Base-by-base conservation (phyloP, 2,113 vertebrate genomes). In the Excalfactoria chinensis region DNA sequence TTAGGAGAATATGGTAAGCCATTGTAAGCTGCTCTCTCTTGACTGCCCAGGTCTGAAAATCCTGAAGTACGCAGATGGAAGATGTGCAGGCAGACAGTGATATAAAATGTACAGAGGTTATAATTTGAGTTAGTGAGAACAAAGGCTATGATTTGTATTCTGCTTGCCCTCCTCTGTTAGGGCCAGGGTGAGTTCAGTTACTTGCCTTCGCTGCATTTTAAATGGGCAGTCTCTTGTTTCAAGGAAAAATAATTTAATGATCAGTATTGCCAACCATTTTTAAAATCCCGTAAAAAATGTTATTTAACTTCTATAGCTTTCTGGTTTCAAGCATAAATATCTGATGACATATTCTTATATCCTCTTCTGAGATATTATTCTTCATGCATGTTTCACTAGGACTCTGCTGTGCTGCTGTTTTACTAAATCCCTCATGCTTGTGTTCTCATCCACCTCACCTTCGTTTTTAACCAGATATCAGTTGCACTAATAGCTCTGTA, bases 401-500 rank as follows among this genome's bases (percentile, higher is more conserved):
- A 79, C 26, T 90, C 46, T 88, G 25, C 84, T 74, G 44, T 71
- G 56, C 30, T 74, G 51, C 48, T 81, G 28, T 90, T 69, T 91
- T 93, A 86, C 85, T 92, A 91, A 84, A 88, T 95, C 80, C 66
- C 88, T 32, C 49, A 56, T 0, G 5, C 63, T 90, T 93, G 6
- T 34, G 4, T 46, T 82, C n/a, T 75, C 44, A 26, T 85, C 77
- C 44, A 55, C n/a, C 55, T 56, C 46, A 81, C n/a, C 43, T 86
- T 89, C 0, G 69, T 76, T 94, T 94, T 64, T 94, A 95, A 74
- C 62, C 86, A 49, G 87, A 43, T 91, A 78, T 92, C 86, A 84
- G 44, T 89, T 89, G 89, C 66, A 49, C 43, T 86, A 89, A 93
- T 62, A 90, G 91, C 55, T 56, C 83, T 86, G 69, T 93, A 44